Conservation (phyloP, 2,113 vertebrate species). For the Mandrillus leucophaeus region DNA sequence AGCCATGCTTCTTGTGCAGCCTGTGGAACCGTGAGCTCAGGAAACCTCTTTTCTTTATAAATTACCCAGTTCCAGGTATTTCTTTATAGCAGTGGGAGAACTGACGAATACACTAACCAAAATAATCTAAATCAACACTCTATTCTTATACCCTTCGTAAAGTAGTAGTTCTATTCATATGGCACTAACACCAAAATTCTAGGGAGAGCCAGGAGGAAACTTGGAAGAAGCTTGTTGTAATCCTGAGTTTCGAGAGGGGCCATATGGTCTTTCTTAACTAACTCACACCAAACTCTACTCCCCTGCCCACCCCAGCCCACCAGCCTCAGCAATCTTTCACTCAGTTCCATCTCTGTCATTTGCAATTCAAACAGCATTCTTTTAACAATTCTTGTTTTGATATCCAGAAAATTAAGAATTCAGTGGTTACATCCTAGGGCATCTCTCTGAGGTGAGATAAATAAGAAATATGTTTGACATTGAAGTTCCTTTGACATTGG, state of each 20-base stretch:
- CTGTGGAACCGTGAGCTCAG: no score
- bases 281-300: background rate
- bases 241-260: background rate
- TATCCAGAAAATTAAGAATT: background rate
- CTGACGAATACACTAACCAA: no score
- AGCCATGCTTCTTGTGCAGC: no score
- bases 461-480: background rate
- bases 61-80: no score
- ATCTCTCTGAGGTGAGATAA: background rate
- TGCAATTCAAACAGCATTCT: background rate
- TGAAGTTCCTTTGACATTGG: background rate
- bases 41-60: no score
- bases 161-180: background rate
- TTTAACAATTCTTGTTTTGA: background rate
- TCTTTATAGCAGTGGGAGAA: no score
- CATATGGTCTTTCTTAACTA: background rate
- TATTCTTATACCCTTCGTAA: background rate
- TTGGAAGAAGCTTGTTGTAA: background rate
- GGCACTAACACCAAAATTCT: background rate
- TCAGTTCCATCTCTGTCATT: background rate
- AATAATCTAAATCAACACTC: background rate
- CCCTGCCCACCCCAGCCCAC: background rate
- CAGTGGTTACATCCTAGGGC: background rate
- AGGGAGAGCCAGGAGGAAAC: background rate
- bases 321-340: background rate